Evolutionary conservation across 2,888 invertebrate species (phyloP).

Genomic region (Drosophila koepferae): DNA sequence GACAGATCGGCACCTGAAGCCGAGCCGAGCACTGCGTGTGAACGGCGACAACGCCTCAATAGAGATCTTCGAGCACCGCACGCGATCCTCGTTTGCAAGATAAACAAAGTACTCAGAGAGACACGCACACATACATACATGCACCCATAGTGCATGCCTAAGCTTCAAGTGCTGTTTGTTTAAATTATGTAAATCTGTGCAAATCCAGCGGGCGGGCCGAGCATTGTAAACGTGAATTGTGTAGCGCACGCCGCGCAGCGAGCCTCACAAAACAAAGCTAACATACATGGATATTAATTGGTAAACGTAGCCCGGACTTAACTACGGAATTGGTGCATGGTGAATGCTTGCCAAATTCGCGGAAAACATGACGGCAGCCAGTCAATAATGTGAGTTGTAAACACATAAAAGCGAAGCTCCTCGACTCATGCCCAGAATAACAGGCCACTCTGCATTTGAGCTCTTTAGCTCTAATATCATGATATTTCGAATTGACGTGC

Average conservation of each 20-base stretch:
- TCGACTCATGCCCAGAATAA: constrained; percentile 33
- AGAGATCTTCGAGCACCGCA: constrained; percentile 29
- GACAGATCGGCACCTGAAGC: constrained; percentile 41
- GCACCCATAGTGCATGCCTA: constrained; percentile 6
- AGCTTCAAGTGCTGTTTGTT: constrained; percentile 67
- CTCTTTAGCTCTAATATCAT: neutral
- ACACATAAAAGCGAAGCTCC: constrained; percentile 1
- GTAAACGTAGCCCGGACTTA: constrained; percentile 48
- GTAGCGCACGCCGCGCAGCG: constrained; percentile 41
- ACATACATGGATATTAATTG: constrained; percentile 67
- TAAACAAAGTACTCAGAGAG: constrained; percentile 40
- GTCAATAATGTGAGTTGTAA: neutral
- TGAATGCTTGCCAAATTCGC: constrained; percentile 36
- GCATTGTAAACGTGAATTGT: constrained; percentile 30
- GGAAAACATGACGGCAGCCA: constrained; percentile 24
- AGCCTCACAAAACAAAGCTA: constrained; percentile 62
- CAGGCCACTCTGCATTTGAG: constrained; percentile 7
- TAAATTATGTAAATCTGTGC: constrained; percentile 74
- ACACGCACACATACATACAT: neutral
- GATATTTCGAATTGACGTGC: neutral
- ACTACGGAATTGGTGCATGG: constrained; percentile 52
- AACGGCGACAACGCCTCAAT: constrained; percentile 61
- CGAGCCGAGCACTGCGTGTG: constrained; percentile 58
- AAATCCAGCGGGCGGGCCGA: constrained; percentile 70
- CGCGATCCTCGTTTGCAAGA: constrained; percentile 43